phyloP scores from a whole-genome alignment of 2,797 vertebrate species.

The Phalloptychus januarius region DNA sequence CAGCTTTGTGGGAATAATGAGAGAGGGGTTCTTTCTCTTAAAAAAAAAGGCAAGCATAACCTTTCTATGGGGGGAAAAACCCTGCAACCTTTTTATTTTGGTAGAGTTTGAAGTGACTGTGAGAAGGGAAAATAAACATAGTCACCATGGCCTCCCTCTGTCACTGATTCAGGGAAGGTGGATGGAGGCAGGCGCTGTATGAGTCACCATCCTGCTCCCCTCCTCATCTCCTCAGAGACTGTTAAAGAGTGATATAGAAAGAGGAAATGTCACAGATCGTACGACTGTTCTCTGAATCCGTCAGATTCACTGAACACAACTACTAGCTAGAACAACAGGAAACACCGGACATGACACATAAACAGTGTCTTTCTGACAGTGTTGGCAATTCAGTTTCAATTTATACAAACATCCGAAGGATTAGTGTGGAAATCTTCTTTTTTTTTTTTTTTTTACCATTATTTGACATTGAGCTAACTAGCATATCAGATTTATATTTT shows the following conservation, averaged over 20 bases:
- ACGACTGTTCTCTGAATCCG: conserved; percentile 15
- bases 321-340: neutral
- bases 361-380: neutral
- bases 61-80: neutral
- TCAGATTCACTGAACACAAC: neutral
- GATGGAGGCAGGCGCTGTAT: conserved; percentile 49
- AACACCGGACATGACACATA: neutral
- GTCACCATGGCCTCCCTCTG: conserved; percentile 23
- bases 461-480: neutral
- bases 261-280: conserved; percentile 50
- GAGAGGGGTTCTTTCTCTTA: conserved; percentile 6
- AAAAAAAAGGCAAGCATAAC: neutral
- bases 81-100: neutral
- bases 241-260: conserved; percentile 34
- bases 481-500: neutral
- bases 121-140: conserved; percentile 23
- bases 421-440: neutral
- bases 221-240: conserved; percentile 38
- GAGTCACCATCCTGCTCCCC: conserved; percentile 62
- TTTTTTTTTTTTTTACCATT: neutral
- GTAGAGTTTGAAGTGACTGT: conserved; percentile 24
- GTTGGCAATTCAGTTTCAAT: neutral
- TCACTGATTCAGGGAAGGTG: conserved; percentile 41
- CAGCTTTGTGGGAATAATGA: conserved; percentile 15
- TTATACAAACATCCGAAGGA: neutral